These are phyloP conservation scores for Hemicrepidius hirtus DNA, from an alignment of 2,888 invertebrate species.

Conservation along the genomic window DNA sequence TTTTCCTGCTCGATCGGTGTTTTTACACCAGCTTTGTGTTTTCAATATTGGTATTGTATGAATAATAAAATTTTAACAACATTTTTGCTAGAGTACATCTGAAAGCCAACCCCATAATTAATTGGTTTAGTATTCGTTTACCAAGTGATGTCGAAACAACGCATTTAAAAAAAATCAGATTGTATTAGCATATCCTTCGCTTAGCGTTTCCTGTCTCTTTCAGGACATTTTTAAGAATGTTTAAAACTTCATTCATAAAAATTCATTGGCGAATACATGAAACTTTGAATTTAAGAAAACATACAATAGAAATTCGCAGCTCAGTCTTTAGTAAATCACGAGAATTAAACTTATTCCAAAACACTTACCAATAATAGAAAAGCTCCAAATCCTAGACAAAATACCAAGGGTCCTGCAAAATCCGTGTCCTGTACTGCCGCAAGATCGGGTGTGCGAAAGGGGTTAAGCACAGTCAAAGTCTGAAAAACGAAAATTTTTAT, in stretches of 20 bases:
- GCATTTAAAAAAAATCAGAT: no score
- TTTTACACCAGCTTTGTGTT: neutral
- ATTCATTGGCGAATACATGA: no score
- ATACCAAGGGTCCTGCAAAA: constrained; percentile 85
- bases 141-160: no score
- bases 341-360: neutral
- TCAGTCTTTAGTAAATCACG: neutral
- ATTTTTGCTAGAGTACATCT: no score
- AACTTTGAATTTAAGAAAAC: no score
- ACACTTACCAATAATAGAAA: constrained; percentile 73
- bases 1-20: neutral
- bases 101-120: no score
- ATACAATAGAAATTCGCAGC: no score
- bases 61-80: neutral
- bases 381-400: constrained; percentile 83
- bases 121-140: no score
- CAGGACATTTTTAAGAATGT: no score
- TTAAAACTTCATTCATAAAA: no score
- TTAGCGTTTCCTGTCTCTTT: no score
- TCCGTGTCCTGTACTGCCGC: constrained; percentile 80
- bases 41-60: neutral
- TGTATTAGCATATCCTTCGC: no score
- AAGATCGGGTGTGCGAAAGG: constrained; percentile 76
- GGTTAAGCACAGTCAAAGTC: constrained; percentile 84
- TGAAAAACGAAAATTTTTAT: constrained; percentile 59